Evolutionary conservation across 2,113 vertebrate species (phyloP).

Genomic region (Campylomormyrus tamandua): DNA sequence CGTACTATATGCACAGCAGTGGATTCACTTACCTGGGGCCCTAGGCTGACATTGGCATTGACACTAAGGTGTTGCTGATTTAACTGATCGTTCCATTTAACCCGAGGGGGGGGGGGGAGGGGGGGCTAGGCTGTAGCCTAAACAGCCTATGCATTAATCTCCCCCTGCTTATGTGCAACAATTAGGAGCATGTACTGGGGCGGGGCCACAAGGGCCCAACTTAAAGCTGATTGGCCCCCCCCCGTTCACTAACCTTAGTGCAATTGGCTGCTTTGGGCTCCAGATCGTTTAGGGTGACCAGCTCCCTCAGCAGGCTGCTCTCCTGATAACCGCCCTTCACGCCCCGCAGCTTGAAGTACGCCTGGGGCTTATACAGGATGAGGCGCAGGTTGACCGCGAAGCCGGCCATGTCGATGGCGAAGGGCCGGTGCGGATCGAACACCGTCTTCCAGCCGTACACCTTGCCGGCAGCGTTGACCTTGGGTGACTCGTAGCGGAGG

Average conservation of each 20-base stretch:
- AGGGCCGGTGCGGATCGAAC: constrained; percentile 92
- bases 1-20: not conserved
- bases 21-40: not conserved
- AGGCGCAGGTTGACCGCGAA: constrained; percentile 92
- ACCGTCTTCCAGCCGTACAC: constrained; percentile 97
- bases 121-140: not conserved
- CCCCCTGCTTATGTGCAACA: not conserved
- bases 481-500: constrained; percentile 89
- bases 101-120: not conserved
- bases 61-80: not conserved
- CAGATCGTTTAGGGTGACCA: constrained; percentile 88
- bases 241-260: constrained; percentile 78
- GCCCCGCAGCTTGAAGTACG: constrained; percentile 93
- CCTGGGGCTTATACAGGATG: constrained; percentile 89
- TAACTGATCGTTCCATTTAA: not conserved
- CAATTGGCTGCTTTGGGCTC: constrained; percentile 98
- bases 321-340: constrained; percentile 98
- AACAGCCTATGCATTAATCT: not conserved
- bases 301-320: constrained; percentile 90
- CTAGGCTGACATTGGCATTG: not conserved
- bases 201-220: not conserved
- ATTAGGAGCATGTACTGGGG: not conserved
- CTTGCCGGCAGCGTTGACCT: constrained; percentile 90
- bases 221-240: not conserved
- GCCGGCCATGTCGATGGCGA: constrained; percentile 97